Evolutionary conservation across 2,888 invertebrate genomes (phyloP).

Genomic region (Drosophila demipolita): DNA sequence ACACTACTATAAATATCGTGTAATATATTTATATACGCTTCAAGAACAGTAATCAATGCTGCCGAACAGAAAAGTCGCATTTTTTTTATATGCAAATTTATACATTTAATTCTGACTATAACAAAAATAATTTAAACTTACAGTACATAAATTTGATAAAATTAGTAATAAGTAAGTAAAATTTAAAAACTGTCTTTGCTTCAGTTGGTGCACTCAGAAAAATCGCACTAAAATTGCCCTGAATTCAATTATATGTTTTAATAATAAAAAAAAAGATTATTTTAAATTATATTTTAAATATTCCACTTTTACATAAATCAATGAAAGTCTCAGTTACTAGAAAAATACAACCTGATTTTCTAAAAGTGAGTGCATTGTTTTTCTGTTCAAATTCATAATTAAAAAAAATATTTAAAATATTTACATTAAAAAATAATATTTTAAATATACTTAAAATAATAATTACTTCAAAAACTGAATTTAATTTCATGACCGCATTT

Average conservation of each 20-base stretch:
- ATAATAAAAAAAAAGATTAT: no score
- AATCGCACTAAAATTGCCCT: not conserved
- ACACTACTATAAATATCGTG: constrained; percentile 27
- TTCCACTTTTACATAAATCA: no score
- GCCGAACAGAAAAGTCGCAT: not conserved
- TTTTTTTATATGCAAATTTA: not conserved
- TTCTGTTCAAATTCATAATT: no score
- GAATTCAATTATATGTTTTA: no score
- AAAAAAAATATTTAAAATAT: no score
- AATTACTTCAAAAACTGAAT: not conserved
- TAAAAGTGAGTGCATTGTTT: not conserved
- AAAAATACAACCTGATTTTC: not conserved
- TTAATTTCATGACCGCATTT: not conserved
- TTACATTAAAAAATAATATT: no score
- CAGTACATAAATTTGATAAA: no score
- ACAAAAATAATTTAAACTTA: no score
- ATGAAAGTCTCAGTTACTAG: no score
- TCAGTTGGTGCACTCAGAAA: not conserved
- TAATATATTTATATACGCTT: constrained; percentile 1
- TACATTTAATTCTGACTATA: no score
- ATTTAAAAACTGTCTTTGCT: not conserved
- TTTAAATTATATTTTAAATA: no score
- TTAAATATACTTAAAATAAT: not conserved
- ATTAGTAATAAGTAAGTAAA: no score
- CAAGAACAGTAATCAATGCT: constrained; percentile 1